Percentiles rank a stretch among this genome's conserved stretches.
These are phyloP conservation scores for Listronotus oregonensis DNA, from an alignment of 1,140 invertebrate genomes.

Conservation along the genomic window DNA sequence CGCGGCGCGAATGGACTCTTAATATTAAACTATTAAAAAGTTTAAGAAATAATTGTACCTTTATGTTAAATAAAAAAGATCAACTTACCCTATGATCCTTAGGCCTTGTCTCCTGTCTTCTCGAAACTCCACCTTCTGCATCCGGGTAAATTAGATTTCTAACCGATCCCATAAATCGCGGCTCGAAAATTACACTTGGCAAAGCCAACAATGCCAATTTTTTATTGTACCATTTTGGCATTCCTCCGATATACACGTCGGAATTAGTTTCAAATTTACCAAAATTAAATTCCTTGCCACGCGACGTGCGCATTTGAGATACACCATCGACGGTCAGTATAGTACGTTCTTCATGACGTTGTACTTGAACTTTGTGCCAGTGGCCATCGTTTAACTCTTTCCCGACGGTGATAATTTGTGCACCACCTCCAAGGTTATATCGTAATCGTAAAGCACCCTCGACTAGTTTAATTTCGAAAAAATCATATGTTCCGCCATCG, in stretches of 20 bases:
- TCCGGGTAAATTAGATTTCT: conserved; percentile 86
- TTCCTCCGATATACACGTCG: conserved; percentile 89
- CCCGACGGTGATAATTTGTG: conserved; percentile 85
- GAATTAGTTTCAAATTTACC: conserved; percentile 84
- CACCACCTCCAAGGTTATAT: conserved; percentile 85
- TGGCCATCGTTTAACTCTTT: conserved; percentile 84
- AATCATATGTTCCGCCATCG: conserved; percentile 92
- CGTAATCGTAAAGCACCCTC: conserved; percentile 85
- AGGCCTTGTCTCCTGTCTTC: conserved; percentile 77
- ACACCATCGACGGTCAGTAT: conserved; percentile 80
- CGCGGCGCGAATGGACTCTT: too few species aligned
- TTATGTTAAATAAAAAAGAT: not conserved
- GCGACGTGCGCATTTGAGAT: conserved; percentile 72
- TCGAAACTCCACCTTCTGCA: conserved; percentile 69
- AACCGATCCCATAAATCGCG: conserved; percentile 81
- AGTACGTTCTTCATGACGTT: conserved; percentile 76
- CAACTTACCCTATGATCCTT: conserved; percentile 75
- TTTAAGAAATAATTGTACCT: not conserved
- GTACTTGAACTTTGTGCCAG: conserved; percentile 87
- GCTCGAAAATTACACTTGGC: conserved; percentile 90
- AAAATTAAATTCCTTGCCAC: conserved; percentile 85
- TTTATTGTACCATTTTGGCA: conserved; percentile 86
- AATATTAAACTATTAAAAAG: too few species aligned
- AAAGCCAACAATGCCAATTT: conserved; percentile 81
- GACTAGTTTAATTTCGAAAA: conserved; percentile 93